phyloP scores from a whole-genome alignment of 92 coral and sea anemone genomes.

The Umimayanthus kanabou region DNA sequence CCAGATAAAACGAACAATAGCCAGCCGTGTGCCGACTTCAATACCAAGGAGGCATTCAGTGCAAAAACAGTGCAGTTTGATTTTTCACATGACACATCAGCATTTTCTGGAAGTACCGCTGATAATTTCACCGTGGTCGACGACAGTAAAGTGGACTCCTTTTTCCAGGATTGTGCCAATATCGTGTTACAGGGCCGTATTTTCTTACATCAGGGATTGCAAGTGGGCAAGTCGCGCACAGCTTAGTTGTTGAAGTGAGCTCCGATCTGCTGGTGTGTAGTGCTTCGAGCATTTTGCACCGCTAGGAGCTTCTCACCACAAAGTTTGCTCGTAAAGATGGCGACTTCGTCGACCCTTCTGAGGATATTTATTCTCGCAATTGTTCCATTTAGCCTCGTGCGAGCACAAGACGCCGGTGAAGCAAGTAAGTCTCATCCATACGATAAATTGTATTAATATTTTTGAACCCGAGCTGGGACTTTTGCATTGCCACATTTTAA shows the following conservation, averaged over 20 bases:
- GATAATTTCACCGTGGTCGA: constrained; percentile 23
- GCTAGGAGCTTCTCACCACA: constrained; percentile 40
- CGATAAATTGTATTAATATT: not conserved
- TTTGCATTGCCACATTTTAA: not conserved
- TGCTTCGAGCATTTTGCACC: constrained; percentile 37
- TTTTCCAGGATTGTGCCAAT: constrained; percentile 16
- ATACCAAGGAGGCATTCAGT: not conserved
- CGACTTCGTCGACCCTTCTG: not conserved
- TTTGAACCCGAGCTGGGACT: not conserved
- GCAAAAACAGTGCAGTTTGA: not conserved
- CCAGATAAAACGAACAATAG: not conserved
- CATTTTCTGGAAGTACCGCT: constrained; percentile 44
- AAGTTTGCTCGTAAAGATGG: constrained; percentile 30
- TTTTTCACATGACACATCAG: constrained; percentile 2
- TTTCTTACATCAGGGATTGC: constrained; percentile 41
- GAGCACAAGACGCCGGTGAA: not conserved
- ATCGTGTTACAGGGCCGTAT: constrained; percentile 33
- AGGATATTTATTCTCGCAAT: not conserved
- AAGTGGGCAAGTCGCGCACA: constrained; percentile 45
- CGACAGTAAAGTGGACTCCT: constrained; percentile 10
- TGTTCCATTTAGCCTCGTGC: constrained; percentile 1
- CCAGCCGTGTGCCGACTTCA: not conserved
- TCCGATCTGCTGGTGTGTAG: constrained; percentile 41
- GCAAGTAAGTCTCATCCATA: not conserved
- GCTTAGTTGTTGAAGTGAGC: constrained; percentile 41